Evolutionary conservation across 2,797 vertebrate genomes (phyloP), one percentile per base, ranked within the genome.

Genomic region (Notolepis coatsorum): DNA sequence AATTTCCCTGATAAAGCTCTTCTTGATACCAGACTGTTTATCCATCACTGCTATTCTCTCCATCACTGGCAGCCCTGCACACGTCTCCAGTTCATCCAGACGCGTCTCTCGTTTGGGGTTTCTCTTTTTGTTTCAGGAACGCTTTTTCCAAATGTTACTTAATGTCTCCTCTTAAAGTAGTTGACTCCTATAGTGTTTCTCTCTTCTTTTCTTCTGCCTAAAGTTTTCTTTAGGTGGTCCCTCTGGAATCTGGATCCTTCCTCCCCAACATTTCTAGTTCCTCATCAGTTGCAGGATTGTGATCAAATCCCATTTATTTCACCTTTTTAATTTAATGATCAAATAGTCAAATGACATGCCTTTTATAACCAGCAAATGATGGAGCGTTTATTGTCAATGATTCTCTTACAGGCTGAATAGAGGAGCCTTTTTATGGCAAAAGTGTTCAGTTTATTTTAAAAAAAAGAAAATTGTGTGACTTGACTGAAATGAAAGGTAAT

Each of bases 71-170:
- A 7, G 1, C 7, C 4, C 21, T 20, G 24, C 46, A 15, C 18
- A 1, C 23, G n/a, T n/a, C 12, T 59, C 25, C 21, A 50, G 2
- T 15, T 12, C 48, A 67, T 79, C 39, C 8, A 53, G 17, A 68
- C 50, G 68, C 28, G 10, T 51, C 2, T 50, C 3, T 38, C 0
- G n/a, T 30, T 15, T n/a, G n/a, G 5, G 5, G 15, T 57, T 7
- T 48, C 25, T 58, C 4, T n/a, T 38, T 74, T 48, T 48, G 25
- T 47, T 68, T 53, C 39, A 82, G 66, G 47, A n/a, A n/a, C 37
- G 42, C 48, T 6, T 43, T 6, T 43, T 43, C 10, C 35, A 37
- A 23, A 21, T 9, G 20, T 27, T 2, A 41, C 12, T 58, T 2
- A 56, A 42, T 41, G 8, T 2, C 17, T 38, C 24, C 4, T 31